Percentiles rank a stretch among this genome's conserved stretches.
phyloP scores from a whole-genome alignment of 2,797 vertebrate species.

The Hemibagrus guttatus region DNA sequence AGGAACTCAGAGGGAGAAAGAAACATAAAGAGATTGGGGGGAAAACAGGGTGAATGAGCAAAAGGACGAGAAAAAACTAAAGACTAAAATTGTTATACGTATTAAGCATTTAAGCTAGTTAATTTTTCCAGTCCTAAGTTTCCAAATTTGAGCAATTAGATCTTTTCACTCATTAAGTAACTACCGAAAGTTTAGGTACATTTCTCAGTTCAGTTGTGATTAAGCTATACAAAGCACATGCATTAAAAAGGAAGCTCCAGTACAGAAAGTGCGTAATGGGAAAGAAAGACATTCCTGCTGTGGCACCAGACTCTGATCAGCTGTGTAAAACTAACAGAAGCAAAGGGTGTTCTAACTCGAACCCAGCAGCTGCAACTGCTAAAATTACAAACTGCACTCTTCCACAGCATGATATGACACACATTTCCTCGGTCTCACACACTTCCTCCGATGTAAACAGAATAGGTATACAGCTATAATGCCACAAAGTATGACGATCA shows the following conservation, averaged over 20 bases:
- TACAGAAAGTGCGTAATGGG: neutral
- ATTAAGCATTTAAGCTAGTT: neutral
- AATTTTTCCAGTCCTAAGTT: neutral
- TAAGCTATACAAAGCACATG: neutral
- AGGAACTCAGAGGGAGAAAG: neutral
- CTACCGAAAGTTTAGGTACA: neutral
- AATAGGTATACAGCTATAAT: slow-evolving; percentile 22
- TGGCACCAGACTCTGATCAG: slow-evolving; percentile 29
- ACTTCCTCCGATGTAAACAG: neutral
- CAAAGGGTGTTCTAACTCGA: slow-evolving; percentile 46
- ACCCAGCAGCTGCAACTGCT: slow-evolving; percentile 62
- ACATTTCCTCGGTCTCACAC: neutral
- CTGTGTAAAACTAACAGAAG: slow-evolving; percentile 58
- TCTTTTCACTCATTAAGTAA: slow-evolving; percentile 1
- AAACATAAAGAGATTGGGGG: neutral
- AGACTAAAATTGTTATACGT: too few species aligned
- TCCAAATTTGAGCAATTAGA: slow-evolving; percentile 6
- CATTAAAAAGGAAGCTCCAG: neutral
- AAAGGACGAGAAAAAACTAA: neutral
- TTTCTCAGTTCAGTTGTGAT: neutral
- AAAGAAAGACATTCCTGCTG: neutral
- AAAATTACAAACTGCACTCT: slow-evolving; percentile 53
- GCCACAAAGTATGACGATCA: slow-evolving; percentile 40
- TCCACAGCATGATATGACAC: neutral
- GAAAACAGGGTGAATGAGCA: neutral